Evolutionary conservation across 2,888 invertebrate species (phyloP), one percentile per base, ranked within the genome.

Genomic region (Dryocosmus kuriphilus): DNA sequence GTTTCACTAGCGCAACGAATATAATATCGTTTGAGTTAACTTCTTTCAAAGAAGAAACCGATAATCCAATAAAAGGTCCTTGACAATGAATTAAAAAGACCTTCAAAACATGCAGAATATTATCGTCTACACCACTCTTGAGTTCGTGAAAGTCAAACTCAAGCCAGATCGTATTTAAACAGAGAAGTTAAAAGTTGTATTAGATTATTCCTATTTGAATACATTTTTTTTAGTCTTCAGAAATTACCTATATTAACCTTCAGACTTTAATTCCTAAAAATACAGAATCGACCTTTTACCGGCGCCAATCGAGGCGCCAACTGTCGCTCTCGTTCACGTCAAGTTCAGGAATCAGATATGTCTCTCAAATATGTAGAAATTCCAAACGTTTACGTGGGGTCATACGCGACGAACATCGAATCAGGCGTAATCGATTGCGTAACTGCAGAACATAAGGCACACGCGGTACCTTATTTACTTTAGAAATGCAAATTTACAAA

Each of bases 1-100:
- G 76, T 77, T 80, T 79, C 67, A 22, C 9, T 55, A 55, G 55
- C 22, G 55, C 11, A 22, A 9, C 11, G 22, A 55, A 55, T 55
- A 55, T 22, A 51, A 51, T 8, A 55, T 55, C 9, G 8, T 55
- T 22, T 55, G 3, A 3, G 22, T 22, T 22, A 55, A 55, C 55
- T 55, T 22, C 22, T 55, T 55, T 22, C n/a, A 22, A 55, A 55
- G 3, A 22, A 55, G 9, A 55, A 55, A 55, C 55, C 55, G 22
- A 55, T 55, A 55, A 55, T 55, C 55, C 22, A 55, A 55, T 55
- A 22, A 55, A 55, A 55, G 1, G 55, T 22, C 9, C 55, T 55
- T 55, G 55, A 55, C 55, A 55, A 22, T 55, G 55, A 55, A 55
- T 55, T 22, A 11, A n/a, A 0, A 55, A 55, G 22, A 11, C 55